Conservation (phyloP, 2,113 vertebrate genomes). For the Neoarius graeffei region DNA sequence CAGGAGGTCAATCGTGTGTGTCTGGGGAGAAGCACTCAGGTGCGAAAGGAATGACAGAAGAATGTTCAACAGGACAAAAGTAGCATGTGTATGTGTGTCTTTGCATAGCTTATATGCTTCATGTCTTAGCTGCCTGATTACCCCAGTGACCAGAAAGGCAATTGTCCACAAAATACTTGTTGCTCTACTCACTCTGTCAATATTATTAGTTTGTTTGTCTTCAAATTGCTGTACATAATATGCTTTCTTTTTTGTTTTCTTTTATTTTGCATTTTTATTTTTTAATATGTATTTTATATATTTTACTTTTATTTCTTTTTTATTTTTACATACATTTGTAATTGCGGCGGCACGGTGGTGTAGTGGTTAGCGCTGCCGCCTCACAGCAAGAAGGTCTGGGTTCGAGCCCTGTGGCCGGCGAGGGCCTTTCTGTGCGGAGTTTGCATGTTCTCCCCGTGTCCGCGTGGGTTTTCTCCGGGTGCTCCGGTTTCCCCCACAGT, state of each 20-base stretch:
- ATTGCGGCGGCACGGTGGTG: too few relatives aligned
- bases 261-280: neutral
- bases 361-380: too few relatives aligned
- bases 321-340: neutral
- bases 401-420: too few relatives aligned
- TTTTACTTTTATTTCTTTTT: neutral
- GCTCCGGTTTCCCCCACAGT: too few relatives aligned
- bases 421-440: too few relatives aligned
- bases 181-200: neutral
- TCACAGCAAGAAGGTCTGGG: too few relatives aligned
- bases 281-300: neutral
- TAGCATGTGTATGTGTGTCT: constrained; percentile 44
- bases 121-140: constrained; percentile 51
- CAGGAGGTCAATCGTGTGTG: constrained; percentile 45
- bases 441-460: too few relatives aligned
- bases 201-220: neutral
- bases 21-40: constrained; percentile 36
- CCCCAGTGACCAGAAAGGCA: constrained; percentile 27
- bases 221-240: neutral
- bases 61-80: constrained; percentile 35
- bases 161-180: neutral
- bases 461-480: too few relatives aligned
- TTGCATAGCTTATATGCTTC: constrained; percentile 62
- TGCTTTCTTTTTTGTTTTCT: neutral
- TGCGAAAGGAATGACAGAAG: constrained; percentile 30